Base-by-base conservation (phyloP, 2,113 vertebrate genomes). In the Speoplatyrhinus poulsoni region DNA sequence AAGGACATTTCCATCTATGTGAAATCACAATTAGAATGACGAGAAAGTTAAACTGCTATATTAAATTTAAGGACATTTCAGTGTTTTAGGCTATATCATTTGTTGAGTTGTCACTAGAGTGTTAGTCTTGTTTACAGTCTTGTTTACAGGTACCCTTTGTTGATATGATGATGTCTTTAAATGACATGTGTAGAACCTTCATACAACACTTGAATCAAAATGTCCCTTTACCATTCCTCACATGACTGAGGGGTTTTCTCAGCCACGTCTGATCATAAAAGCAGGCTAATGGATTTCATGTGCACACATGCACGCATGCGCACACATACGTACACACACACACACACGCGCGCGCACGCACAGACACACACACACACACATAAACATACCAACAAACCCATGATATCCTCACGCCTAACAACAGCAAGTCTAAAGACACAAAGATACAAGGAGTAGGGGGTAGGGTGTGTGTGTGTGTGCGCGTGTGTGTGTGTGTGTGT, bases 401-500 rank as follows among this genome's bases (percentile, higher is more conserved):
- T 7, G 58, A 17, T 26, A 19, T 60, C 78, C 57, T 65, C 64
- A 75, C 50, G 69, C 62, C 52, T 79, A 65, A 83, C 72, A 84
- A 79, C 65, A 86, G 80, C 80, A 82, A 85, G 71, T 84, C 75
- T 76, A 50, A 63, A 65, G 66, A 78, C 82, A 92, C 84, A 88
- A 91, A 88, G 69, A 65, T 26, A 19, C 55, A 58, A 46, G 67
- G 50, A 68, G 62, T 77, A 26, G 69, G 58, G 48, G 52, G 16
- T 53, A 26, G 26, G 33, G 26, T 26, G 1, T 26, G 26, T 26
- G 26, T 26, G 26, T 26, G 26, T 26, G 26, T 26, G 19, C 10
- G 19, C 5, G 8, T 1, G 62, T 65, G 16, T 36, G 48, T 15
- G 59, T 12, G 12, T 12, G 33, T 9, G 55, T 59, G 16, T 36